Conservation (phyloP, 2,797 vertebrate genomes). For the Thripadectes ignobilis region DNA sequence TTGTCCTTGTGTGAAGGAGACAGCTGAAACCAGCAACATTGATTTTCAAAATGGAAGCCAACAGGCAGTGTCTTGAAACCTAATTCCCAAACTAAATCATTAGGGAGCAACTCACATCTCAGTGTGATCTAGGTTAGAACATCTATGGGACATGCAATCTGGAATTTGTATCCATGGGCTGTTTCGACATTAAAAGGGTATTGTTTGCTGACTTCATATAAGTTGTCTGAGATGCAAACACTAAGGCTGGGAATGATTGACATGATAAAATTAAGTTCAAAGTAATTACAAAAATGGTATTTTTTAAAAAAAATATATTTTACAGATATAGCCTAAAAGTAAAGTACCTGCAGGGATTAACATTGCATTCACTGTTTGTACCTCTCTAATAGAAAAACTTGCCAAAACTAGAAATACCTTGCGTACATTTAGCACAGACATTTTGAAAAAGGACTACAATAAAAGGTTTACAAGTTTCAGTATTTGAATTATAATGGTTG, state of each 20-base stretch:
- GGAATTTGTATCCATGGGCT: not conserved
- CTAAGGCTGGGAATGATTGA: not conserved
- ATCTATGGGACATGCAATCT: not conserved
- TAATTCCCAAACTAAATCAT: not conserved
- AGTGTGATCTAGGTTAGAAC: fast-evolving
- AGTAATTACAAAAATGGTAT: not conserved
- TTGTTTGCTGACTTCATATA: not conserved
- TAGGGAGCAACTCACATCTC: not conserved
- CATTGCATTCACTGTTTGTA: not conserved
- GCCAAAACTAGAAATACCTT: not conserved
- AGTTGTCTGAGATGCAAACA: not conserved
- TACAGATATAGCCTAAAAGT: not conserved
- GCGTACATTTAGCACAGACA: not conserved
- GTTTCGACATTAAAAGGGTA: not conserved
- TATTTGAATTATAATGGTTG: conserved; percentile 39
- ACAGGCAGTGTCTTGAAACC: not conserved
- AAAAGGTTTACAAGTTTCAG: conserved; percentile 29
- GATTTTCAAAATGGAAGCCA: not conserved
- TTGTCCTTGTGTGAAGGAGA: not conserved
- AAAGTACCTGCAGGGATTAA: not conserved
- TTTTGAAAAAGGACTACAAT: conserved; percentile 18
- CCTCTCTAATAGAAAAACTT: not conserved
- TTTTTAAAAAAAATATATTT: not conserved
- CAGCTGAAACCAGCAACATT: not conserved
- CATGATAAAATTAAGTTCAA: not conserved